Conservation (phyloP, 2,113 vertebrate species). For the Calyptommatus sinebrachiatus region DNA sequence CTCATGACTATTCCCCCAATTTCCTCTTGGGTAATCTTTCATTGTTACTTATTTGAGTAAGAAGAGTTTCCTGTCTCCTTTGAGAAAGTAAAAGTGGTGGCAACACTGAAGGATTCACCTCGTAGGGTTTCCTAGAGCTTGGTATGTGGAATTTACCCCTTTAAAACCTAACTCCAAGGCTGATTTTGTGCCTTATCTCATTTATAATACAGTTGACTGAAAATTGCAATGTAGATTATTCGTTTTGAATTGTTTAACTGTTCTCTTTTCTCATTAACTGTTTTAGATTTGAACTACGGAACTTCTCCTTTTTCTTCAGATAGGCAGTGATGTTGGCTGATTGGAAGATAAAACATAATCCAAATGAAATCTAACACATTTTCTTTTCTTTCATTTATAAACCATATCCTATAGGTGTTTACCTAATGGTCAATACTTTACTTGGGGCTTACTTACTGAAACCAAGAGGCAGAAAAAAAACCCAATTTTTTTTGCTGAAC, state of each 20-base stretch:
- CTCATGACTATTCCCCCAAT: slow-evolving; percentile 39
- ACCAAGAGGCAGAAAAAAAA: neutral
- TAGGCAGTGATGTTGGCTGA: neutral
- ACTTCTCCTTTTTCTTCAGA: neutral
- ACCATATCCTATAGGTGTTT: neutral
- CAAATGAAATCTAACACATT: neutral
- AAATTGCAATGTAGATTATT: neutral
- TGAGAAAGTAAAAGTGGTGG: slow-evolving; percentile 39
- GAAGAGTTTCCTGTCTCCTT: slow-evolving; percentile 46
- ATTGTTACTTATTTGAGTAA: slow-evolving; percentile 47
- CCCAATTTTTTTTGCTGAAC: neutral
- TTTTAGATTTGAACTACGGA: slow-evolving; percentile 20
- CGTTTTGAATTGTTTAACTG: neutral
- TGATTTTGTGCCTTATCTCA: neutral
- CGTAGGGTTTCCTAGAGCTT: slow-evolving; percentile 41
- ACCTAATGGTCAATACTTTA: neutral
- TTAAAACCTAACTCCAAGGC: slow-evolving; percentile 14
- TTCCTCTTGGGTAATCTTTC: slow-evolving; percentile 58
- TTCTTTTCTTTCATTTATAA: neutral
- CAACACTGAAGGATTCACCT: slow-evolving; percentile 5
- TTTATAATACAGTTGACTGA: neutral
- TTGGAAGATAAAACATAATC: neutral
- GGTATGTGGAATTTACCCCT: slow-evolving; percentile 41
- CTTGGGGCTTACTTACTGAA: neutral
- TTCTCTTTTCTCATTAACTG: neutral